Conservation (phyloP, 30 jellyfish, hydroid and myxozoan species). For the Nemopilema nomurai region DNA sequence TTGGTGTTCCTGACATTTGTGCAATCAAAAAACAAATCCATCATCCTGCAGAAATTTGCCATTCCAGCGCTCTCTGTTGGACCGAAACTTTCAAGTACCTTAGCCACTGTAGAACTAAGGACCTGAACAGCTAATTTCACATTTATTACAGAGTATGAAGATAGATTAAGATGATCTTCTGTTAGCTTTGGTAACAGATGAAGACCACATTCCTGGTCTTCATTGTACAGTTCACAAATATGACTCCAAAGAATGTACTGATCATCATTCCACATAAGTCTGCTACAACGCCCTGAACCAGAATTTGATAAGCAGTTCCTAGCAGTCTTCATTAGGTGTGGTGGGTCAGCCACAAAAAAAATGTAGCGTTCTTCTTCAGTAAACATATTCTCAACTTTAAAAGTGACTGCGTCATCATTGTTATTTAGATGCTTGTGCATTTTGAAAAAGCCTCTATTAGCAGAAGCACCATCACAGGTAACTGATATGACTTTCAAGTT, state of each 20-base stretch:
- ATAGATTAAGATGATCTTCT: constrained; percentile 34
- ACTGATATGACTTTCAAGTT: constrained; percentile 25
- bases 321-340: constrained; percentile 47
- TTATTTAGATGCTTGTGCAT: constrained; percentile 8
- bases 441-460: constrained; percentile 4
- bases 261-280: constrained; percentile 50
- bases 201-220: constrained; percentile 36
- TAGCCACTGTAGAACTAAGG: constrained; percentile 30
- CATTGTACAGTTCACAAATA: constrained; percentile 16
- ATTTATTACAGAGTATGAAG: constrained; percentile 39
- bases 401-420: constrained; percentile 10
- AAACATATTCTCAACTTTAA: constrained; percentile 1
- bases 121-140: constrained; percentile 42
- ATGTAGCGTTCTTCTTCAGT: constrained; percentile 4
- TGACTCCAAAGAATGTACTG: constrained; percentile 34
- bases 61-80: constrained; percentile 20
- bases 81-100: constrained; percentile 22
- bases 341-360: constrained; percentile 46
- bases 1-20: constrained; percentile 28
- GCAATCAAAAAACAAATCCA: constrained; percentile 26
- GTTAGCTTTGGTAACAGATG: constrained; percentile 20
- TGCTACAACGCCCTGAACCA: constrained; percentile 19
- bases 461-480: constrained; percentile 39
- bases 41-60: constrained; percentile 30
- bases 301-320: constrained; percentile 42